Conservation (phyloP, 2,888 invertebrate species). For the Sinohyriopsis cumingii region DNA sequence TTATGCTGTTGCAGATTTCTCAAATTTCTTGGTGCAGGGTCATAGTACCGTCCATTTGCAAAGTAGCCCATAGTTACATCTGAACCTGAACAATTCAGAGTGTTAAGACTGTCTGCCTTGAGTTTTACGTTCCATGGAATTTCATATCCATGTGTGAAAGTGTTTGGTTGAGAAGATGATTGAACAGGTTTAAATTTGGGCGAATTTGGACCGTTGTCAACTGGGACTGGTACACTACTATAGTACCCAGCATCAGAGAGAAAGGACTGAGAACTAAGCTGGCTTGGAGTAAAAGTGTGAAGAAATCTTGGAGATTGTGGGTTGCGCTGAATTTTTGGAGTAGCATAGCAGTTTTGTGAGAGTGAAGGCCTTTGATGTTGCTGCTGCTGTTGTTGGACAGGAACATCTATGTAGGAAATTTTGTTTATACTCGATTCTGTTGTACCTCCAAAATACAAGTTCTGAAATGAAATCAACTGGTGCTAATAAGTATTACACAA, state of each 20-base stretch:
- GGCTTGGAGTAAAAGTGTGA: conserved; percentile 16
- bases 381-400: conserved; percentile 20
- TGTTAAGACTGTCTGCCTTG: conserved; percentile 27
- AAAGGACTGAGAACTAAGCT: conserved; percentile 37
- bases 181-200: conserved; percentile 35
- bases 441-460: conserved; percentile 29
- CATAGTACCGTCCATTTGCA: conserved; percentile 61
- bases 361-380: conserved; percentile 22
- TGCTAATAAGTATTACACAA: neutral
- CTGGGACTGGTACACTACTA: conserved; percentile 60
- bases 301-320: conserved; percentile 14
- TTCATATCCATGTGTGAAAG: conserved; percentile 34
- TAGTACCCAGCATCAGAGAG: conserved; percentile 50
- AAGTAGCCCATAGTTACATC: conserved; percentile 57
- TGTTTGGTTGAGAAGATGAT: conserved; percentile 28
- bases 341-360: conserved; percentile 40
- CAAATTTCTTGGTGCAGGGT: conserved; percentile 52
- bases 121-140: conserved; percentile 38
- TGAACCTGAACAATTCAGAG: conserved; percentile 35
- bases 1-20: conserved; percentile 5
- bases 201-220: conserved; percentile 41
- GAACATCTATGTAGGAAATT: conserved; percentile 60
- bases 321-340: conserved; percentile 38
- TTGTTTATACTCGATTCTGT: conserved; percentile 43
- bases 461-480: conserved; percentile 28